phyloP scores from a whole-genome alignment of 2,888 invertebrate species.

The Athalia cordata region DNA sequence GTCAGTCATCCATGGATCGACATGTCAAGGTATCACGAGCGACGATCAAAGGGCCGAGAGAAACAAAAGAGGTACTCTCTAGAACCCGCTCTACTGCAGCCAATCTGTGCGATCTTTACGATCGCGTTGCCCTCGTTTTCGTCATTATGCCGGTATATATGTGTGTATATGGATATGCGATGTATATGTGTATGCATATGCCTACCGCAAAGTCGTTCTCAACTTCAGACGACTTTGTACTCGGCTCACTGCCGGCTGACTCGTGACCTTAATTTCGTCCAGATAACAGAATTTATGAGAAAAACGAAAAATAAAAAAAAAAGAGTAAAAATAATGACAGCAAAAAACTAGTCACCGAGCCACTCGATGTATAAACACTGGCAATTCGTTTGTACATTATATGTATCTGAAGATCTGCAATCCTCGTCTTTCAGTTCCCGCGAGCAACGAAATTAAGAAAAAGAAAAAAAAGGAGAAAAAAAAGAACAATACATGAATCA shows the following conservation, averaged over 20 bases:
- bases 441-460: background rate
- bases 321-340: background rate
- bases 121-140: slow-evolving; percentile 22
- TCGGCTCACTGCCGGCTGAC: background rate
- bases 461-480: background rate
- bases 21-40: background rate
- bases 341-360: no score
- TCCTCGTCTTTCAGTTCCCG: no score
- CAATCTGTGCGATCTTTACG: slow-evolving; percentile 35
- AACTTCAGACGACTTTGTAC: background rate
- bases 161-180: background rate
- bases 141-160: slow-evolving; percentile 15
- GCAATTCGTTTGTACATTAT: no score
- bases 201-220: background rate
- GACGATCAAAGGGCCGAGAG: background rate
- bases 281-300: background rate
- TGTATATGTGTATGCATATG: background rate
- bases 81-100: background rate
- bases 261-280: slow-evolving; percentile 20
- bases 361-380: no score
- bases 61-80: background rate
- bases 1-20: background rate
- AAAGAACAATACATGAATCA: background rate
- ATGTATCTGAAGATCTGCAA: no score
- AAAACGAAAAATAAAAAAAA: background rate